Percentiles rank a stretch among this genome's conserved stretches.
phyloP scores from a whole-genome alignment of 2,113 vertebrate species.

The Crotalus tigris region DNA sequence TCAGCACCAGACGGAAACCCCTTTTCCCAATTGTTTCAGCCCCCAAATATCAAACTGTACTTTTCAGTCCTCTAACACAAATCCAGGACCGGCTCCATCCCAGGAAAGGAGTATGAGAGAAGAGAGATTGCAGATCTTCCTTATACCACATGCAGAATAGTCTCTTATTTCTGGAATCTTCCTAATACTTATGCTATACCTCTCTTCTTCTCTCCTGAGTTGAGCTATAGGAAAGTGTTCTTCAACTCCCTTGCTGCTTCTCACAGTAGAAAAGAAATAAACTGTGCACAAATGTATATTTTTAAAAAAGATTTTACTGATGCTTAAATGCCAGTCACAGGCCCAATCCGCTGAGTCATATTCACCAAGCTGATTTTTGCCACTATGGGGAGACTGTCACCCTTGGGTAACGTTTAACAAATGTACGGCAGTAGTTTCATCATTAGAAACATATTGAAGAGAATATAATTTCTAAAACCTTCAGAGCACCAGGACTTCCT shows the following conservation, averaged over 20 bases:
- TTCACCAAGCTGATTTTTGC: not conserved
- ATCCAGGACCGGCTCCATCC: not conserved
- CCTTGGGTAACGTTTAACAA: not conserved
- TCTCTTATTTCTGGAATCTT: not conserved
- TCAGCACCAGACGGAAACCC: not conserved
- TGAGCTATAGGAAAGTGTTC: not conserved
- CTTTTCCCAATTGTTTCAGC: not conserved
- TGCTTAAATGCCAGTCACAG: not conserved
- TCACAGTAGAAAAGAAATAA: not conserved
- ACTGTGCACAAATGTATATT: not conserved
- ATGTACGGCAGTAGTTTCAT: not conserved
- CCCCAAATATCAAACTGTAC: not conserved
- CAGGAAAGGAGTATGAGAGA: not conserved
- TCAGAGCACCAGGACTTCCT: conserved; percentile 22
- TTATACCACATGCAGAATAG: not conserved
- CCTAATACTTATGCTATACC: not conserved
- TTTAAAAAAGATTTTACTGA: not conserved
- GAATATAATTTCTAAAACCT: not conserved
- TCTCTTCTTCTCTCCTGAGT: not conserved
- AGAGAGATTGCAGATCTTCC: not conserved
- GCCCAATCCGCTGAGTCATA: not conserved
- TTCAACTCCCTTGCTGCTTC: not conserved
- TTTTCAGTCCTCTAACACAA: not conserved
- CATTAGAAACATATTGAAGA: not conserved
- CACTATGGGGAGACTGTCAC: not conserved